Conservation (phyloP, 2,888 invertebrate genomes). For the Ectemnius cavifrons region DNA sequence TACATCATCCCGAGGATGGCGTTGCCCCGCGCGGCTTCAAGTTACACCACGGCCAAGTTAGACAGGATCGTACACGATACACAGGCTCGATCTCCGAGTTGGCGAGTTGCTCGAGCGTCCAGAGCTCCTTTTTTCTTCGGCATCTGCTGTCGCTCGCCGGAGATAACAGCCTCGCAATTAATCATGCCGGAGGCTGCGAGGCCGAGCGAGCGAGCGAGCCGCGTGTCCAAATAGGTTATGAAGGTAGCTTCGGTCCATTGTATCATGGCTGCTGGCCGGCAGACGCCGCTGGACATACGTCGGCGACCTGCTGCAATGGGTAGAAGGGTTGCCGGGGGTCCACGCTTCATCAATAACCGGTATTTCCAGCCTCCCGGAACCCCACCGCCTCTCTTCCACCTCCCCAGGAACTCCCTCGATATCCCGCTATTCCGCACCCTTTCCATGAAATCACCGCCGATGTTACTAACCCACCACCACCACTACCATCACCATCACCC, state of each 20-base stretch:
- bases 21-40: no score
- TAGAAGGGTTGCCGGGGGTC: conserved; percentile 19
- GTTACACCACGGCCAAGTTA: background rate
- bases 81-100: background rate
- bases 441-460: conserved; percentile 38
- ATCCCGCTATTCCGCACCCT: conserved; percentile 31
- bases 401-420: no score
- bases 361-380: conserved; percentile 27
- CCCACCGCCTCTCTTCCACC: conserved; percentile 28
- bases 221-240: conserved; percentile 53
- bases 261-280: conserved; percentile 44
- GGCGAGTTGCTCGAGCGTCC: conserved; percentile 14
- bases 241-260: conserved; percentile 38
- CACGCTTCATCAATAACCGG: conserved; percentile 64
- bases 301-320: conserved; percentile 24
- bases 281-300: conserved; percentile 38
- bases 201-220: conserved; percentile 13
- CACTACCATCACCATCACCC: conserved; percentile 31
- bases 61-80: background rate
- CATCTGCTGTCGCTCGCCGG: conserved; percentile 23
- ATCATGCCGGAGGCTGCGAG: conserved; percentile 44
- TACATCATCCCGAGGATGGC: no score
- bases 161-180: conserved; percentile 50
- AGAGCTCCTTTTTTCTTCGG: background rate
- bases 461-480: conserved; percentile 32